Evolutionary conservation across 2,888 invertebrate genomes (phyloP).

Genomic region (Chirona hameri): DNA sequence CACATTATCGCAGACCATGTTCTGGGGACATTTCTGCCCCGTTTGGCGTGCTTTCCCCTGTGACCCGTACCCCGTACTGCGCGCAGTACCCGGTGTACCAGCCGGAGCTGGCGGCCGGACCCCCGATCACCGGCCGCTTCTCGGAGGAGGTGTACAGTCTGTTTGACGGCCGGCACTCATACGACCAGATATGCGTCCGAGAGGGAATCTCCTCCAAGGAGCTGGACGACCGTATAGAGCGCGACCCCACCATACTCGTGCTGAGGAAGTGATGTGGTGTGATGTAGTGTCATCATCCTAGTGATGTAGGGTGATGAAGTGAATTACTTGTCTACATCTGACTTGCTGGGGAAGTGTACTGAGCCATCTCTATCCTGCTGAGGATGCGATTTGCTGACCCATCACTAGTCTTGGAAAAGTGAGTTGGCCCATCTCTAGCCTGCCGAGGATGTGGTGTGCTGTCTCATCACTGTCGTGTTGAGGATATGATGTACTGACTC

Average conservation of each 20-base stretch:
- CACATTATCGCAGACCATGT: too few relatives aligned
- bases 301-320: conserved; percentile 66
- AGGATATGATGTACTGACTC: too few relatives aligned
- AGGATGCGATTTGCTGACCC: too few relatives aligned
- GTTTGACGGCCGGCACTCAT: conserved; percentile 74
- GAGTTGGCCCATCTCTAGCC: too few relatives aligned
- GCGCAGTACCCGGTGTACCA: conserved; percentile 3
- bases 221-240: conserved; percentile 76
- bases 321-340: too few relatives aligned
- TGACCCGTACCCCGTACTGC: background rate
- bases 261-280: conserved; percentile 63
- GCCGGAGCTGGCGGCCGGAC: background rate
- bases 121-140: background rate
- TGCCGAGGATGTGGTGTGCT: too few relatives aligned
- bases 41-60: too few relatives aligned
- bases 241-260: conserved; percentile 73
- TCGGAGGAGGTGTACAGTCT: conserved; percentile 47
- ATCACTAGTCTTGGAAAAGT: too few relatives aligned
- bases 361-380: too few relatives aligned
- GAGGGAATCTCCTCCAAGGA: conserved; percentile 69
- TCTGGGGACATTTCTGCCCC: too few relatives aligned
- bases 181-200: conserved; percentile 87
- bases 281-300: conserved; percentile 62
- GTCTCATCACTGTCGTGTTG: too few relatives aligned
- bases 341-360: too few relatives aligned